Percentiles rank a stretch among this genome's conserved stretches.
These are phyloP conservation scores for Coecobrya sp. DNA, from an alignment of 2,888 invertebrate genomes.

Conservation along the genomic window DNA sequence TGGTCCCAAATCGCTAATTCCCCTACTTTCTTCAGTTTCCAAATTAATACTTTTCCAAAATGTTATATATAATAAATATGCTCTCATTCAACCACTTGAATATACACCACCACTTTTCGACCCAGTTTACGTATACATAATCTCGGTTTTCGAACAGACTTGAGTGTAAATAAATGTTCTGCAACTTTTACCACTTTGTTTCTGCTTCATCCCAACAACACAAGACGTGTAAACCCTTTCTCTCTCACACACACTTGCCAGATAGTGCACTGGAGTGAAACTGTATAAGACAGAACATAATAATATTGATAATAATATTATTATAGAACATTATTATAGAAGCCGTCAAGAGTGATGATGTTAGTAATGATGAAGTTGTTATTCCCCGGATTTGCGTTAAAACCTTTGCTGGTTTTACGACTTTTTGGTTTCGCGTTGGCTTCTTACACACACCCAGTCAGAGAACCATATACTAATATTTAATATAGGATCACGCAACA, in stretches of 20 bases:
- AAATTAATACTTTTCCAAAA: not conserved
- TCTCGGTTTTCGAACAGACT: conserved; percentile 2
- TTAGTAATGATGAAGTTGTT: not conserved
- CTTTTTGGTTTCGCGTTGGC: not conserved
- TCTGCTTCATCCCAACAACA: not conserved
- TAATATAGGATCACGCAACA: not conserved
- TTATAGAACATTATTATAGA: not conserved
- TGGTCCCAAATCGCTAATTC: not conserved
- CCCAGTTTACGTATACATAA: not conserved
- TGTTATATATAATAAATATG: not conserved
- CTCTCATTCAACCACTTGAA: not conserved
- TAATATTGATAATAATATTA: not conserved
- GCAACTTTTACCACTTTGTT: not conserved
- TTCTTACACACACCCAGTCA: not conserved
- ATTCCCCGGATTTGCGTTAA: conserved; percentile 14
- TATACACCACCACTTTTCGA: not conserved
- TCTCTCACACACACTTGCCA: too few species aligned
- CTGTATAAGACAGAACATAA: not conserved
- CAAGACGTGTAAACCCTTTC: not conserved
- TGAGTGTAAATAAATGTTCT: not conserved
- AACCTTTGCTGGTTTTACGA: not conserved
- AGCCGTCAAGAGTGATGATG: conserved; percentile 9
- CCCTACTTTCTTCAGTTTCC: not conserved
- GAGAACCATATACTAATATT: not conserved
- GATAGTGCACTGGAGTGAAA: not conserved